A percentile compares a stretch with the other conserved stretches of the same genome.
These are phyloP conservation scores for Ypsolopha scabrella DNA, from an alignment of 2,888 invertebrate species.

Conservation along the genomic window DNA sequence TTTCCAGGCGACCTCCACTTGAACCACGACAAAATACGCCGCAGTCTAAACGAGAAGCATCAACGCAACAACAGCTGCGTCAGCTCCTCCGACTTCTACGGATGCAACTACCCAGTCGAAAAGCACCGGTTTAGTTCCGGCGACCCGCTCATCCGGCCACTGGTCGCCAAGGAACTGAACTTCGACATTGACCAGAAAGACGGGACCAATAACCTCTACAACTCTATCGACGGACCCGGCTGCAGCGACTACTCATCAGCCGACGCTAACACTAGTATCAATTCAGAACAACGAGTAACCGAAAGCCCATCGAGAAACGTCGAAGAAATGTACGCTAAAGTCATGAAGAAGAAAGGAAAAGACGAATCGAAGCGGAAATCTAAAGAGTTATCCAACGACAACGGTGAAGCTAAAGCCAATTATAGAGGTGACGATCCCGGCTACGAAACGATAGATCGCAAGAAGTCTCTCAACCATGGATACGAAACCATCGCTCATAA, in stretches of 20 bases:
- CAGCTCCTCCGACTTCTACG: constrained; percentile 65
- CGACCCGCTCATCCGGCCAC: constrained; percentile 47
- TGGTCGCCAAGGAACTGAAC: constrained; percentile 55
- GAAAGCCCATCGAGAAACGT: constrained; percentile 76
- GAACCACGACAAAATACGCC: constrained; percentile 55
- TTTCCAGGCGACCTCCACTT: constrained; percentile 55
- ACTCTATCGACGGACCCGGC: constrained; percentile 48
- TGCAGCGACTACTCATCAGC: constrained; percentile 43
- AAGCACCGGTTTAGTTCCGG: constrained; percentile 64
- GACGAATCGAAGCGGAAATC: constrained; percentile 37
- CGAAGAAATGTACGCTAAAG: constrained; percentile 94
- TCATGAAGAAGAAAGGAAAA: constrained; percentile 75
- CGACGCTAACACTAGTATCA: constrained; percentile 36
- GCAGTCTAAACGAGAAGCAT: constrained; percentile 64
- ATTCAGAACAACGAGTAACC: constrained; percentile 46
- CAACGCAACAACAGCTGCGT: constrained; percentile 67
- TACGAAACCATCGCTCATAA: constrained; percentile 71
- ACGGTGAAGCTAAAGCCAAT: constrained; percentile 27
- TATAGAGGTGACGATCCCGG: constrained; percentile 60
- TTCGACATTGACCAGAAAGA: constrained; percentile 52
- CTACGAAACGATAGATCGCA: constrained; percentile 61
- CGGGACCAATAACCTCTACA: constrained; percentile 44
- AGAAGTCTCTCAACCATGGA: constrained; percentile 62
- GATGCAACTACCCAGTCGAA: constrained; percentile 65
- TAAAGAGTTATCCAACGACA: constrained; percentile 31